Evolutionary conservation across 2,888 invertebrate species (phyloP).

Genomic region (Azorinus chamasolen): DNA sequence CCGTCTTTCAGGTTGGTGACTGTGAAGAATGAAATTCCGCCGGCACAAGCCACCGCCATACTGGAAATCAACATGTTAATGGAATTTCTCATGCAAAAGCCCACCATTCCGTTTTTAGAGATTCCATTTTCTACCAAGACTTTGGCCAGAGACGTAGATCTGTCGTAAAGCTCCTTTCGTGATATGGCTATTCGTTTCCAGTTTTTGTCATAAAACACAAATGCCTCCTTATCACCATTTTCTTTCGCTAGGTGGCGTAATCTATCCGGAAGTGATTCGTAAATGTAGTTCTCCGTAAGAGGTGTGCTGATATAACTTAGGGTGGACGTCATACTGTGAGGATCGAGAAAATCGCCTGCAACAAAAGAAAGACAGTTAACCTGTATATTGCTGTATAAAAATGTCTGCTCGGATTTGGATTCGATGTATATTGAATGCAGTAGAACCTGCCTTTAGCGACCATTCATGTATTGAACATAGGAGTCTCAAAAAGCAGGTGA

Average conservation of each 20-base stretch:
- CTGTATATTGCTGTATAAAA: too few relatives aligned
- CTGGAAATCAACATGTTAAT: constrained; percentile 32
- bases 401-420: too few relatives aligned
- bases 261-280: constrained; percentile 39
- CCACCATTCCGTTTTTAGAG: constrained; percentile 30
- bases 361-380: too few relatives aligned
- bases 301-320: constrained; percentile 33
- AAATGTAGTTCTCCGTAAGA: constrained; percentile 29
- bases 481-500: too few relatives aligned
- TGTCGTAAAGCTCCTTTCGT: constrained; percentile 32
- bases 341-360: too few relatives aligned
- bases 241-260: constrained; percentile 35
- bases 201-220: constrained; percentile 43
- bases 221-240: constrained; percentile 45
- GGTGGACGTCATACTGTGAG: too few relatives aligned
- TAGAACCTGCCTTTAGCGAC: too few relatives aligned
- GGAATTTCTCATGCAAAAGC: constrained; percentile 54
- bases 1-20: constrained; percentile 46
- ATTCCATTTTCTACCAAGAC: constrained; percentile 35
- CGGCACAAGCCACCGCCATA: constrained; percentile 37
- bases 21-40: constrained; percentile 41
- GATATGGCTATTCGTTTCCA: constrained; percentile 23
- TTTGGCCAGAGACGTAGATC: constrained; percentile 18
- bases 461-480: too few relatives aligned
- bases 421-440: too few relatives aligned